A percentile compares a stretch with the other conserved stretches of the same genome.
Evolutionary conservation across 1,140 invertebrate species (phyloP).

Genomic region (Palaemon carinicauda): DNA sequence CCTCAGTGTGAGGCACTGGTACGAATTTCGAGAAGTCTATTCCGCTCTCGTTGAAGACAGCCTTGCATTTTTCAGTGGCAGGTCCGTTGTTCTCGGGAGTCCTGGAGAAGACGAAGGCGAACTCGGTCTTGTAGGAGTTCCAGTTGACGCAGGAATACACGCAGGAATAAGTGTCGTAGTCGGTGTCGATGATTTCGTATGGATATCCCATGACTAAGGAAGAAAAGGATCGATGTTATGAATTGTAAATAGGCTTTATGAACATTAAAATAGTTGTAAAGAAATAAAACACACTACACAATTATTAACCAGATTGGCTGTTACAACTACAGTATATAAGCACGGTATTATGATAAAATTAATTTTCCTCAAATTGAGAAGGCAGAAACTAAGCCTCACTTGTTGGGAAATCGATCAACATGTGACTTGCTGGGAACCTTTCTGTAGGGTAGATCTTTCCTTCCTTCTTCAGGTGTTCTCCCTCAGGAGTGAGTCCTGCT

Average conservation of each 20-base stretch:
- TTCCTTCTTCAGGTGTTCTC: background rate
- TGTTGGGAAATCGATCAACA: conserved; percentile 6
- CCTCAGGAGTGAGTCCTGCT: background rate
- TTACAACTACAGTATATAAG: no score
- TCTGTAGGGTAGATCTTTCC: conserved; percentile 17
- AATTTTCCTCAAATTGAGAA: background rate
- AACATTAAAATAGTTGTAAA: no score
- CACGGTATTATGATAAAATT: no score
- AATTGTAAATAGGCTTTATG: no score
- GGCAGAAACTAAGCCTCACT: background rate
- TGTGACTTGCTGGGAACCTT: conserved; percentile 23
- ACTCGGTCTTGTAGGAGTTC: background rate
- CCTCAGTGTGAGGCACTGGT: background rate
- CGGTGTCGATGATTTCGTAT: conserved; percentile 6
- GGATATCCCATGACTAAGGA: background rate
- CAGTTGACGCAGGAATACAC: background rate
- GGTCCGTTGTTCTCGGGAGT: background rate
- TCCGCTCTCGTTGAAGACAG: background rate
- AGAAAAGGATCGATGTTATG: no score
- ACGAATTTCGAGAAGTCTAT: conserved; percentile 11
- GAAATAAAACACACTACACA: no score
- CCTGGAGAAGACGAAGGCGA: conserved; percentile 15
- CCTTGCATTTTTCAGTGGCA: background rate
- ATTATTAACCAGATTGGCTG: no score
- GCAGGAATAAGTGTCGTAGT: conserved; percentile 24